These are phyloP conservation scores for Grus americana DNA, from an alignment of 2,113 vertebrate species.

Conservation along the genomic window DNA sequence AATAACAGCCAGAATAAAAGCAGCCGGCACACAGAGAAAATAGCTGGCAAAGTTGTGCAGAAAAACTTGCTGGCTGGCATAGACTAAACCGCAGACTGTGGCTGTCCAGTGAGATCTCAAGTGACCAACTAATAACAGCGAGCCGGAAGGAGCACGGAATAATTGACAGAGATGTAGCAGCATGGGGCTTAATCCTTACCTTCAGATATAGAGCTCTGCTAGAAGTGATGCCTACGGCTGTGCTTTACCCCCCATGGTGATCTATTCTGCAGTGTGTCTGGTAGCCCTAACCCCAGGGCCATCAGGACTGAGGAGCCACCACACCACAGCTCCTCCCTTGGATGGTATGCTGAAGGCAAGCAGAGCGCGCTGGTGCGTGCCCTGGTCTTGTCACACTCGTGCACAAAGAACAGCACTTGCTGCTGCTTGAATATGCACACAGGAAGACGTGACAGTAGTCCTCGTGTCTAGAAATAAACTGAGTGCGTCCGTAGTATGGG, in stretches of 20 bases:
- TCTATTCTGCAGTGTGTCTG: fast-evolving
- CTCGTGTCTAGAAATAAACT: not conserved
- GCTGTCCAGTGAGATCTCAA: not conserved
- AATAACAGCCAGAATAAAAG: not conserved
- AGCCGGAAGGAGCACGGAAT: not conserved
- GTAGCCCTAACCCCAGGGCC: not conserved
- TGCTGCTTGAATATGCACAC: not conserved
- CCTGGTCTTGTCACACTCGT: not conserved
- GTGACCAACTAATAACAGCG: not conserved
- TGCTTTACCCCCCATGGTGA: not conserved
- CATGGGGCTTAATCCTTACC: not conserved
- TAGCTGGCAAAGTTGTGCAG: not conserved
- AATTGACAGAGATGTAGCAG: fast-evolving
- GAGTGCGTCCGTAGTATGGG: not conserved
- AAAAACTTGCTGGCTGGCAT: not conserved
- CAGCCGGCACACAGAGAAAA: not conserved
- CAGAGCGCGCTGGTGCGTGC: fast-evolving
- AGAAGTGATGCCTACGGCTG: not conserved
- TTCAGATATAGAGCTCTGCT: not conserved
- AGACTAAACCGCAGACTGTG: not conserved
- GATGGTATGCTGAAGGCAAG: not conserved
- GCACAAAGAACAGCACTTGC: not conserved
- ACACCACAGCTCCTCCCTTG: not conserved
- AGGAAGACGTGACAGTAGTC: not conserved
- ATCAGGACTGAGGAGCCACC: not conserved